Conservation (phyloP, 2,113 vertebrate species). For the Passer domesticus region DNA sequence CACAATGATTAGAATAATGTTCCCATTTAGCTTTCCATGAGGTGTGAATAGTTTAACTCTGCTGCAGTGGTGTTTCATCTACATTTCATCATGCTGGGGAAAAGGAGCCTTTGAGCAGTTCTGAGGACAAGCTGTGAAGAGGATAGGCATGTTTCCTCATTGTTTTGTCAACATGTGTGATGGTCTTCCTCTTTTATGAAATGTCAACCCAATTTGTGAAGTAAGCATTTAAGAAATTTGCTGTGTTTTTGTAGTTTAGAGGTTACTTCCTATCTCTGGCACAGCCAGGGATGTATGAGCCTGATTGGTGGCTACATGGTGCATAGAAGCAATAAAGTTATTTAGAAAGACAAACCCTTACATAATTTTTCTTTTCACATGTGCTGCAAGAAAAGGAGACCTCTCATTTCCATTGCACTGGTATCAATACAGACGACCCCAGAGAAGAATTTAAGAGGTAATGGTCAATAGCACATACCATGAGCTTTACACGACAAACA, state of each 20-base stretch:
- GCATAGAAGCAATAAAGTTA: neutral
- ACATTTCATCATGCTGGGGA: slow-evolving; percentile 3
- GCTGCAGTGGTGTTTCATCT: slow-evolving; percentile 9
- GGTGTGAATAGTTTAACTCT: slow-evolving; percentile 40
- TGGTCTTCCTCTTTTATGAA: neutral
- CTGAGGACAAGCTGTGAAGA: neutral
- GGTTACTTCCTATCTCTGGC: neutral
- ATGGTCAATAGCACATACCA: neutral
- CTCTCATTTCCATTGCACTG: neutral
- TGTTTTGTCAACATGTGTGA: neutral
- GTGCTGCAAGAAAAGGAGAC: neutral
- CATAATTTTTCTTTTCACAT: neutral
- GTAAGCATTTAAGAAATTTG: neutral
- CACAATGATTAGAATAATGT: neutral
- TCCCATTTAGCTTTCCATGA: slow-evolving; percentile 36
- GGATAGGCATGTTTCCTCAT: neutral
- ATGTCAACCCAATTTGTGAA: neutral
- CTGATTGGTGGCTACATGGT: neutral
- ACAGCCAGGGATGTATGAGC: neutral
- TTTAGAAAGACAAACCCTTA: neutral
- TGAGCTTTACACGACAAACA: neutral
- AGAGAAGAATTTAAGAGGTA: neutral
- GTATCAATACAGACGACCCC: neutral
- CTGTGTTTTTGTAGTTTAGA: neutral
- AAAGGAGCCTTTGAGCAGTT: slow-evolving; percentile 11